Conservation (phyloP, 2,797 vertebrate genomes). For the Rhynchotus rufescens region DNA sequence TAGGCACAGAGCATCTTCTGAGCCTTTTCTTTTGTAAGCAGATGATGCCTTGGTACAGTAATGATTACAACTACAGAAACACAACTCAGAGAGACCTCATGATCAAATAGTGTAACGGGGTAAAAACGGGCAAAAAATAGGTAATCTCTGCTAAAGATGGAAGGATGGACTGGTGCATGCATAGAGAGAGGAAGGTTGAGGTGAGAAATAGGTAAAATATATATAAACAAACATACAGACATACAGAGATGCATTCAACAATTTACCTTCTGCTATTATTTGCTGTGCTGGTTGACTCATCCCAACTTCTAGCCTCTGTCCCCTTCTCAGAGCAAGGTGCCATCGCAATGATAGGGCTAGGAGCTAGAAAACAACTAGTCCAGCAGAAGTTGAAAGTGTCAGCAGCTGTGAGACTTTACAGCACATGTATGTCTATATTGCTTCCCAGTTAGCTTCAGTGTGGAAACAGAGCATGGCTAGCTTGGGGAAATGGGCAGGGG, state of each 20-base stretch:
- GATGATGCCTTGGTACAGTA: not conserved
- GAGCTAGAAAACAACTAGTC: rapidly evolving
- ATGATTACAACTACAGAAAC: not conserved
- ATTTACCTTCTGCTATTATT: not conserved
- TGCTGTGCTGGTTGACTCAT: not conserved
- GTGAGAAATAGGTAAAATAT: not conserved
- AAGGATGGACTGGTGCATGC: not conserved
- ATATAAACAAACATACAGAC: not conserved
- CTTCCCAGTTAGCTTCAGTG: not conserved
- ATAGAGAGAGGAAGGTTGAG: not conserved
- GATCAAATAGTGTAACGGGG: not conserved
- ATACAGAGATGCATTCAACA: not conserved
- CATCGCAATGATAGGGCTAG: not conserved
- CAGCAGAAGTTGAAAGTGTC: not conserved
- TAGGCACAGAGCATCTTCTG: not conserved
- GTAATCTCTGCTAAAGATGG: not conserved
- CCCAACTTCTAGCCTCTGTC: not conserved
- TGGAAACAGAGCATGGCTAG: not conserved
- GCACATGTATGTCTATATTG: too few relatives aligned
- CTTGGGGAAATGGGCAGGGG: not conserved
- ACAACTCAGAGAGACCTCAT: not conserved
- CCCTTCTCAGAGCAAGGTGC: not conserved
- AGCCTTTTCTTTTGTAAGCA: not conserved
- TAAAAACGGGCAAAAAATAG: too few relatives aligned
- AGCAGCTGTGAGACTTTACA: too few relatives aligned